phyloP scores from a whole-genome alignment of 2,797 vertebrate genomes.

The Hypotaenidia philippensis region DNA sequence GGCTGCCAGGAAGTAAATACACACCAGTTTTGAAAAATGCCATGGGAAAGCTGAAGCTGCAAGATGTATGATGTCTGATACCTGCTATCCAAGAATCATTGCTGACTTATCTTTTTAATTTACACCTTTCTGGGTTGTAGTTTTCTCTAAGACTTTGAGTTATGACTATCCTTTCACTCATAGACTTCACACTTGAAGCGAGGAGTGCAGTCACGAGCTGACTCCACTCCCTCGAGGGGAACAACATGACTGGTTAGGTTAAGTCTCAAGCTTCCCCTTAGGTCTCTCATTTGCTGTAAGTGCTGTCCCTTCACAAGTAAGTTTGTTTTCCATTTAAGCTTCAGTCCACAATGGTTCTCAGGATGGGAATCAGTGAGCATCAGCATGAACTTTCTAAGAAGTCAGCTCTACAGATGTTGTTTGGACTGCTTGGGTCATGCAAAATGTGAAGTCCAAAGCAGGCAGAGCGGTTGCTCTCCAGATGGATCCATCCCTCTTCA shows the following conservation, averaged over 20 bases:
- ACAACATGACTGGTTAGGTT: not conserved
- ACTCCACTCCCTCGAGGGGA: not conserved
- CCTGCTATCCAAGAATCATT: not conserved
- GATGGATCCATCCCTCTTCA: not conserved
- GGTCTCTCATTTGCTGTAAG: not conserved
- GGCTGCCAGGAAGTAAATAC: not conserved
- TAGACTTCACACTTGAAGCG: rapidly evolving
- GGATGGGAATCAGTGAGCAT: not conserved
- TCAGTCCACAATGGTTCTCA: not conserved
- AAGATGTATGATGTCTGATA: not conserved
- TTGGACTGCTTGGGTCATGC: not conserved
- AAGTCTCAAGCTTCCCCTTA: not conserved
- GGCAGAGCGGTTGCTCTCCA: not conserved
- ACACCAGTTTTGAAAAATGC: not conserved
- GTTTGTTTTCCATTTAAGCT: not conserved
- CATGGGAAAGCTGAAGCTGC: not conserved
- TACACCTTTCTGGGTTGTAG: not conserved
- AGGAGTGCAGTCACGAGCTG: not conserved
- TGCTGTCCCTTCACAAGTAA: not conserved
- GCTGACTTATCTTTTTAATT: not conserved
- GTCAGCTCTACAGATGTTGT: not conserved
- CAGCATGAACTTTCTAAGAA: not conserved
- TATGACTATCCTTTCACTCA: not conserved
- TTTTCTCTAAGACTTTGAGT: not conserved
- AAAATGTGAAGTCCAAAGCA: not conserved